phyloP scores from a whole-genome alignment of 1,140 invertebrate species.

The Calosoma granatense region DNA sequence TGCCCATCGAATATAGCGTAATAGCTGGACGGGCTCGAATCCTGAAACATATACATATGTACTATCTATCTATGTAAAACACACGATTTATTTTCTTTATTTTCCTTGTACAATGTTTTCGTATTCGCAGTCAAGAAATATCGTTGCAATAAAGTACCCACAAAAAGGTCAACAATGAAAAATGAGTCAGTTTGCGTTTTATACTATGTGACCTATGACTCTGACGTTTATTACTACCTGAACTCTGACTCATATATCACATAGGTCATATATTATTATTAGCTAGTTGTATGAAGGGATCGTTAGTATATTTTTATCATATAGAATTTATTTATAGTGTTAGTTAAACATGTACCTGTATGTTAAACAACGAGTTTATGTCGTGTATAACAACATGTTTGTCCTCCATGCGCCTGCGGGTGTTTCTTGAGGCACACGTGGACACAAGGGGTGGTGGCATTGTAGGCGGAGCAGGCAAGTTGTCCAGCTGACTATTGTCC shows the following conservation, averaged over 20 bases:
- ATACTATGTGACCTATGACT: too few species aligned
- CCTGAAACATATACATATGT: too few species aligned
- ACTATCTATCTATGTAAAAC: not conserved
- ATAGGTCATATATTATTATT: too few species aligned
- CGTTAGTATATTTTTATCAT: too few species aligned
- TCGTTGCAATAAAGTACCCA: too few species aligned
- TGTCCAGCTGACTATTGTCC: constrained; percentile 48
- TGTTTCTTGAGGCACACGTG: constrained; percentile 65
- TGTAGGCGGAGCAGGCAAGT: constrained; percentile 40
- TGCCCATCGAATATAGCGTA: constrained; percentile 96
- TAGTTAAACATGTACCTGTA: constrained; percentile 37
- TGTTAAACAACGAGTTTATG: constrained; percentile 56
- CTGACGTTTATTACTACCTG: too few species aligned
- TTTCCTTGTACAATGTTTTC: not conserved
- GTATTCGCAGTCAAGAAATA: too few species aligned
- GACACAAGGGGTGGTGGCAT: constrained; percentile 36
- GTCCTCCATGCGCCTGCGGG: constrained; percentile 78
- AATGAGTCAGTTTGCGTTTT: too few species aligned
- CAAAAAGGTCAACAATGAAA: too few species aligned
- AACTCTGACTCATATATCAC: too few species aligned
- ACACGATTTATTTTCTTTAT: not conserved
- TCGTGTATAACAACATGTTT: constrained; percentile 65
- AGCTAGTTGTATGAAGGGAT: too few species aligned
- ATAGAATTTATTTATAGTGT: too few species aligned
- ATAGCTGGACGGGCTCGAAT: constrained; percentile 55